A percentile compares a stretch with the other conserved stretches of the same genome.
Evolutionary conservation across 2,888 invertebrate genomes (phyloP).

Genomic region (Torymus aiolomorphi): DNA sequence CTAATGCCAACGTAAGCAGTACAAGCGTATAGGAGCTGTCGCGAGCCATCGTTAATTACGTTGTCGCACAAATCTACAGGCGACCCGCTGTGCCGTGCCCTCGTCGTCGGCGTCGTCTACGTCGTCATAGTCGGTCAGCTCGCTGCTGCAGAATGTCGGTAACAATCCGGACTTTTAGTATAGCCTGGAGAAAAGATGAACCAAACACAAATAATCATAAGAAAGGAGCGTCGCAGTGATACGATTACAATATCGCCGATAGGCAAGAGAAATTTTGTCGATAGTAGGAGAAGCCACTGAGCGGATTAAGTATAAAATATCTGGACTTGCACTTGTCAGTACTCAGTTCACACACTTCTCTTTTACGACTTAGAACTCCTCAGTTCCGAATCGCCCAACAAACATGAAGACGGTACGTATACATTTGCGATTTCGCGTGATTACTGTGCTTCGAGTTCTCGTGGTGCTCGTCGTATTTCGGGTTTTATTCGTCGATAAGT

Average conservation of each 20-base stretch:
- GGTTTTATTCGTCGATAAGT: too few relatives aligned
- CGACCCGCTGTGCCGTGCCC: too few relatives aligned
- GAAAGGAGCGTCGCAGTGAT: not conserved
- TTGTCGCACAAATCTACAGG: too few relatives aligned
- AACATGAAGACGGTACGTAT: conserved; percentile 50
- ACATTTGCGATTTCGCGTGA: not conserved
- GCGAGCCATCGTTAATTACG: too few relatives aligned
- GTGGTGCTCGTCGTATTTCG: too few relatives aligned
- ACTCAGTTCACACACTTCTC: conserved; percentile 15
- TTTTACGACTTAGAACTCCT: conserved; percentile 14
- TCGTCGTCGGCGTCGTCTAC: too few relatives aligned
- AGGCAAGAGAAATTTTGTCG: conserved; percentile 9
- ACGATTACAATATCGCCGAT: not conserved
- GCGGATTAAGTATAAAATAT: conserved; percentile 34
- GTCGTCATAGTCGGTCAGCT: too few relatives aligned
- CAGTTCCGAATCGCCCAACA: not conserved
- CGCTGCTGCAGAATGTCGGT: too few relatives aligned
- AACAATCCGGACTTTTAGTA: too few relatives aligned
- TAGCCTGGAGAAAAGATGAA: conserved; percentile 6
- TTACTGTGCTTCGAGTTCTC: too few relatives aligned
- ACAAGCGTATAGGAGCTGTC: too few relatives aligned
- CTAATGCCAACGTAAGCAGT: too few relatives aligned
- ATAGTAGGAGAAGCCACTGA: not conserved
- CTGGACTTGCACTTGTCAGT: conserved; percentile 2
- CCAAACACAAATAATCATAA: conserved; percentile 5